Evolutionary conservation across 2,113 vertebrate genomes (phyloP), one percentile per base, ranked within the genome.

Genomic region (Myotis brandtii): DNA sequence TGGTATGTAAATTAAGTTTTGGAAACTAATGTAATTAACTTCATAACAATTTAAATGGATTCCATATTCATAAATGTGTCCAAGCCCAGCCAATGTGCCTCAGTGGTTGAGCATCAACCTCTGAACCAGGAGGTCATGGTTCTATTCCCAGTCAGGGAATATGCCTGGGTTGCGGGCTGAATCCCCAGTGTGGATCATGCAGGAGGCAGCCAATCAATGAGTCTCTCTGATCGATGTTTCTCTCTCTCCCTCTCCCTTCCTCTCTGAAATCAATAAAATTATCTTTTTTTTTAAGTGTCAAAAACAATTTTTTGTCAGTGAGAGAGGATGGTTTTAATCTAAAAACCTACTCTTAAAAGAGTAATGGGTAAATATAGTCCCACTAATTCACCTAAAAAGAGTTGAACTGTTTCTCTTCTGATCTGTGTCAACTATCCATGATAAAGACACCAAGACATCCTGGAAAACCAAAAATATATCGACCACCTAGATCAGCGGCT

Each of bases 251-350:
- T 9, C 8, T 9, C 56, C 23, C 23, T 59, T 25, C 56, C 23
- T 62, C 56, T 62, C 56, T 62, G 23, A 62, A 62, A 62, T 62
- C 56, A 62, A 62, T 11, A 62, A 62, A 62, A 62, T 25, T 62
- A 25, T 27, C 3, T 62, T 27, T 50, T 48, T 59, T 62, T 27
- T 62, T 62, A 62, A 62, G 23, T 27, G 9, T 62, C 56, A 62
- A 62, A 86, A 89, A 62, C 48, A 85, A 67, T 6, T 73, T 75
- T 72, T 70, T 48, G 50, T 96, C 69, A 94, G 67, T 69, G 13
- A 43, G 70, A 89, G 8, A 37, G 18, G 11, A 73, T 11, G 8
- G n/a, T 46, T 92, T 85, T 89, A 62, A 91, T 37, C 40, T 91
- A 80, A 83, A 96, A 95, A 79, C 32, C 37, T 69, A 52, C 18